Evolutionary conservation across 2,888 invertebrate species (phyloP).

Genomic region (Branchellion lobata): DNA sequence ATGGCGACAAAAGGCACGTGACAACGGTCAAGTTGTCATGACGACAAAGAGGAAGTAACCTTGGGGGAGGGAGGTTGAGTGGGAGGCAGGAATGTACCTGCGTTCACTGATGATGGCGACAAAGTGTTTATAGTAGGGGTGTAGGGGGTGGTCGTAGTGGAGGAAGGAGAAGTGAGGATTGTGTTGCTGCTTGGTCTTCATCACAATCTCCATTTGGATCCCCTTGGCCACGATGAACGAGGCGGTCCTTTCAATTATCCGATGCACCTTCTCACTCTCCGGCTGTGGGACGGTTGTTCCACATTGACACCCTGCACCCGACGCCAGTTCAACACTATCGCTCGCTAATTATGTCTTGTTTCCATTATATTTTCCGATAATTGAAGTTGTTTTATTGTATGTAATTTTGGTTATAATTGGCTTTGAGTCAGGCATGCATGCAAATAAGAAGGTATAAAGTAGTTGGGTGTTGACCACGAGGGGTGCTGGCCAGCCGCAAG

Average conservation of each 20-base stretch:
- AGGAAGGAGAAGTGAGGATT: conserved; percentile 92
- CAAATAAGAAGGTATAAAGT: too few species aligned
- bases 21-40: neutral
- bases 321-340: too few species aligned
- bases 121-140: conserved; percentile 82
- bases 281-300: conserved; percentile 47
- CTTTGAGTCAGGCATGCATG: too few species aligned
- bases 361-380: too few species aligned
- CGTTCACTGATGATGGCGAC: conserved; percentile 59
- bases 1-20: neutral
- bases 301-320: too few species aligned
- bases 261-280: conserved; percentile 74
- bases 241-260: conserved; percentile 86
- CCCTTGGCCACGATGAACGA: conserved; percentile 74
- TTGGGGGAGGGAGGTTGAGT: too few species aligned
- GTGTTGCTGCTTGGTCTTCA: conserved; percentile 92
- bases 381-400: too few species aligned
- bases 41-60: neutral
- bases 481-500: too few species aligned
- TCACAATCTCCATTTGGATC: conserved; percentile 94
- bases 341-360: too few species aligned
- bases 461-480: too few species aligned
- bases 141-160: conserved; percentile 77
- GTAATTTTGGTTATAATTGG: too few species aligned
- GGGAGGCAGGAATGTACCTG: conserved; percentile 58